phyloP scores from a whole-genome alignment of 2,113 vertebrate genomes.

The Myotis davidii region DNA sequence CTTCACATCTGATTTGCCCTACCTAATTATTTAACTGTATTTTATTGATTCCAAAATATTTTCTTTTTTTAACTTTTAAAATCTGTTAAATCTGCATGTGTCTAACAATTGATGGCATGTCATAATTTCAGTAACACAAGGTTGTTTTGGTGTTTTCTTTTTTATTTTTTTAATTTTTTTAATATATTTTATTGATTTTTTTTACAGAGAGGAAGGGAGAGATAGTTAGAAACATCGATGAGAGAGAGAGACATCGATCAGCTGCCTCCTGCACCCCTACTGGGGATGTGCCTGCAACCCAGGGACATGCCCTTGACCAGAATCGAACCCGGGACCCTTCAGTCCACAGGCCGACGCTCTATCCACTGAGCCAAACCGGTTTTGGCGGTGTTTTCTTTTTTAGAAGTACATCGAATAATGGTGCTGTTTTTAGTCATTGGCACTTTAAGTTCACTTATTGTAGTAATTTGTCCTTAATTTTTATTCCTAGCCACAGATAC shows the following conservation, averaged over 20 bases:
- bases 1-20: not conserved
- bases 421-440: not conserved
- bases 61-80: not conserved
- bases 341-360: too few species aligned
- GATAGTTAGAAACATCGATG: too few species aligned
- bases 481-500: not conserved
- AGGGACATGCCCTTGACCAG: too few species aligned
- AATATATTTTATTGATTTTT: too few species aligned
- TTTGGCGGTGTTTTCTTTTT: not conserved
- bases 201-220: too few species aligned
- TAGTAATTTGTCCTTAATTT: not conserved
- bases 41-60: slow-evolving; percentile 3
- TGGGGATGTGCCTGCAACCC: too few species aligned
- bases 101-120: not conserved
- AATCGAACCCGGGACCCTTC: too few species aligned
- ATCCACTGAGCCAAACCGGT: too few species aligned
- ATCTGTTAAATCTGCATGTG: not conserved
- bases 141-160: not conserved
- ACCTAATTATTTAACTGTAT: not conserved
- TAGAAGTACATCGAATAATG: not conserved
- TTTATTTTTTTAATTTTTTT: not conserved
- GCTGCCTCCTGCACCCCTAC: too few species aligned
- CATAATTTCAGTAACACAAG: not conserved
- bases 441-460: not conserved
- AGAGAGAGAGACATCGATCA: too few species aligned